Base-by-base conservation (phyloP, 2,113 vertebrate species). In the Catagonus wagneri region DNA sequence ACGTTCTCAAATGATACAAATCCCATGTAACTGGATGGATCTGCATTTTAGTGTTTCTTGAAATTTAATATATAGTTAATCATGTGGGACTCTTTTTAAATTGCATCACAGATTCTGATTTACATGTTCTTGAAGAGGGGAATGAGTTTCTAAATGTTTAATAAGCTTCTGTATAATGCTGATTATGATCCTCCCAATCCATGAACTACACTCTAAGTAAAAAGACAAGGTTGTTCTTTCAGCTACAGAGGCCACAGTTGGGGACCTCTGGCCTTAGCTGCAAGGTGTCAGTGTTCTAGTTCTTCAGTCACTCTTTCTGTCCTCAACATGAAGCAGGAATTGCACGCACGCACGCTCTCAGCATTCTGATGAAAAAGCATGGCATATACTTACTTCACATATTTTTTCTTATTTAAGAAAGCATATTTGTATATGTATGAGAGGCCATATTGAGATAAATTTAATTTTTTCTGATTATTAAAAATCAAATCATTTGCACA, bases 401-500 rank as follows among this genome's bases (percentile, higher is more conserved):
- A 13, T 75, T 89, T 90, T 90, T 60, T 10, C 14, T 14, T 76
- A 32, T 12, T 81, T 95, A 81, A 39, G 81, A 89, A n/a, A 89
- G 4, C 22, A 17, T 54, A 27, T 50, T 8, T 1, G 23, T 54
- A 68, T 39, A 63, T 36, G 58, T 36, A 20, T 25, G 44, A 71
- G 15, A 86, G 3, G 32, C 11, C 0, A 27, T 15, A 89, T 15
- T 80, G 22, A 76, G 19, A 25, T 22, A 84, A 36, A 81, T 76
- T 75, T 90, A 75, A 56, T 52, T 60, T 78, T 80, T 88, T 66
- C 36, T 61, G 78, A 44, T 71, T 88, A 60, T 83, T 83, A n/a
- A 90, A 95, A 86, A 44, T 69, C 58, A 81, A 90, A 6, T 61
- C 52, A 81, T 1, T 85, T 60, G 12, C 25, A 71, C 15, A 25